These are phyloP conservation scores for Ametastegia equiseti DNA, from an alignment of 2,888 invertebrate genomes.

Conservation along the genomic window DNA sequence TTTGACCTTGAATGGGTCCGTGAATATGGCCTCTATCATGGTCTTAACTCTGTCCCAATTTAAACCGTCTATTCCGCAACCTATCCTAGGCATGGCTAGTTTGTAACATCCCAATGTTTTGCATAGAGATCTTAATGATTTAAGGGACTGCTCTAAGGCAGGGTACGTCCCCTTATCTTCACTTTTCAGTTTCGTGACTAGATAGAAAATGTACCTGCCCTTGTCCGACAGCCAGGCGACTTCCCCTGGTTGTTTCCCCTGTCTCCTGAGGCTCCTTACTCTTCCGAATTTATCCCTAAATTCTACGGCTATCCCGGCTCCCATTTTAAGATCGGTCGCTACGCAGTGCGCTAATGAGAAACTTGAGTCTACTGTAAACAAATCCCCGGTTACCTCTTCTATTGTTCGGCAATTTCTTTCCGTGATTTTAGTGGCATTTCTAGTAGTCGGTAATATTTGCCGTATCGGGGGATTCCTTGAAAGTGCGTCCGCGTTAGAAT, in stretches of 20 bases:
- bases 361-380: constrained; percentile 76
- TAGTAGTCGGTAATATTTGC: constrained; percentile 25
- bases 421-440: background rate
- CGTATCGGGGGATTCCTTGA: constrained; percentile 45
- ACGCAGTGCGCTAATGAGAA: constrained; percentile 79
- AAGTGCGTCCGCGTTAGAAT: constrained; percentile 46
- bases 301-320: constrained; percentile 78
- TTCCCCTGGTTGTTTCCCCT: constrained; percentile 73
- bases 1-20: constrained; percentile 58
- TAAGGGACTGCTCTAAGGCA: background rate
- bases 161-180: constrained; percentile 77
- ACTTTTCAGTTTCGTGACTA: constrained; percentile 80
- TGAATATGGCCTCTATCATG: constrained; percentile 78
- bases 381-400: constrained; percentile 76
- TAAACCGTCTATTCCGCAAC: constrained; percentile 83
- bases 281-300: constrained; percentile 72
- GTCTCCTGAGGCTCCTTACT: constrained; percentile 70
- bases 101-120: background rate
- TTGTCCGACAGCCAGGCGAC: constrained; percentile 76
- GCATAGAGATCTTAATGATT: constrained; percentile 74
- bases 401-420: constrained; percentile 44
- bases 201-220: constrained; percentile 78
- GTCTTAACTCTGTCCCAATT: constrained; percentile 80
- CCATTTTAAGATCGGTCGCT: constrained; percentile 79
- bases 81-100: constrained; percentile 82